These are phyloP conservation scores for Cheumatopsyche charites DNA, from an alignment of 1,140 invertebrate genomes.

Conservation along the genomic window DNA sequence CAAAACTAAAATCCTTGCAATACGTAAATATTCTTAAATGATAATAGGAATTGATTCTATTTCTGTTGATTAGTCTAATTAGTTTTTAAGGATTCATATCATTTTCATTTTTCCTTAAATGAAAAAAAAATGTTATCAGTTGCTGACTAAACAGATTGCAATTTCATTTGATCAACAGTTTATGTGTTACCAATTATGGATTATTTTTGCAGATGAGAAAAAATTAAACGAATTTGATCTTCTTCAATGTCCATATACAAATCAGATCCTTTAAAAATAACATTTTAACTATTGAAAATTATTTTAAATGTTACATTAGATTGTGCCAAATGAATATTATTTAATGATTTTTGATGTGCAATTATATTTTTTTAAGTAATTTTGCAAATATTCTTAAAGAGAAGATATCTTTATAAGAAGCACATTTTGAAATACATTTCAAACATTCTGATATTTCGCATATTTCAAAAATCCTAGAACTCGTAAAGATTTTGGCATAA, in stretches of 20 bases:
- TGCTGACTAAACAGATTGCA: background rate
- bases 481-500: too few relatives aligned
- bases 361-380: conserved; percentile 12
- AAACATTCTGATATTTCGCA: too few relatives aligned
- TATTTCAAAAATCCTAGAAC: too few relatives aligned
- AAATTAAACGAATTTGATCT: too few relatives aligned
- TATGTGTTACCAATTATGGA: background rate
- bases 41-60: background rate
- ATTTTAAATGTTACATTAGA: conserved; percentile 14
- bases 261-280: background rate
- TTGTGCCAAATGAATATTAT: conserved; percentile 21
- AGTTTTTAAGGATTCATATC: too few relatives aligned
- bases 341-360: conserved; percentile 9
- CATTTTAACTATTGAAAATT: background rate
- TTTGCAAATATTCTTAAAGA: background rate
- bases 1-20: too few relatives aligned
- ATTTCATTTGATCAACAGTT: background rate
- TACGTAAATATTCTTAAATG: too few relatives aligned
- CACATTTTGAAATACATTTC: background rate
- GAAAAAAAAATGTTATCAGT: too few relatives aligned
- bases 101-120: too few relatives aligned
- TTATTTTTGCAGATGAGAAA: too few relatives aligned
- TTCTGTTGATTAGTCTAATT: too few relatives aligned
- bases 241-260: background rate
- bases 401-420: background rate